Evolutionary conservation across 2,113 vertebrate genomes (phyloP).

Genomic region (Corythaixoides concolor): DNA sequence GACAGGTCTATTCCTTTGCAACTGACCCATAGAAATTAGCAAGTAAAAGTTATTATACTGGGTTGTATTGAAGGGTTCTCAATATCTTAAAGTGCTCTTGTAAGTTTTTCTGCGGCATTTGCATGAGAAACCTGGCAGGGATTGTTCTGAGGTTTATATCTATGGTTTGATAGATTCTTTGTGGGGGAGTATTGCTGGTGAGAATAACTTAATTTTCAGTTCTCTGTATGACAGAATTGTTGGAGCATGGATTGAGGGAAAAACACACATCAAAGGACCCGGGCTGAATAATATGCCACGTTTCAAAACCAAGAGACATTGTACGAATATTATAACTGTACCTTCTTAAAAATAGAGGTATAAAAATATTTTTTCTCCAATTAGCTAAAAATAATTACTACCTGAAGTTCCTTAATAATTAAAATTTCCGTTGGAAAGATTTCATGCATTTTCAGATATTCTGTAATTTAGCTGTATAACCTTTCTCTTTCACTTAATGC

Average conservation of each 20-base stretch:
- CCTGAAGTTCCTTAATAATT: slow-evolving; percentile 26
- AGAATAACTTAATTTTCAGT: slow-evolving; percentile 96
- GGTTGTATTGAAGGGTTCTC: slow-evolving; percentile 89
- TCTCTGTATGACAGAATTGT: slow-evolving; percentile 88
- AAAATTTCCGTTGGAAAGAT: neutral
- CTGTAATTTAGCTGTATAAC: slow-evolving; percentile 9
- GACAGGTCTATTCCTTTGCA: slow-evolving; percentile 94
- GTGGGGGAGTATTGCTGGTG: slow-evolving; percentile 85
- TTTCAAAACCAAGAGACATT: slow-evolving; percentile 69
- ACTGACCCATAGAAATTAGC: slow-evolving; percentile 98
- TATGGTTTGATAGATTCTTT: slow-evolving; percentile 94
- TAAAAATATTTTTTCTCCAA: slow-evolving; percentile 35
- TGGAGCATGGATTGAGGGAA: slow-evolving; percentile 80
- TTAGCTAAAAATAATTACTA: slow-evolving; percentile 47
- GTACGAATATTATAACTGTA: slow-evolving; percentile 64
- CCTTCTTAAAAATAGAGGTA: slow-evolving; percentile 8
- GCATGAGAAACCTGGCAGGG: slow-evolving; percentile 95
- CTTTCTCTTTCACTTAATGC: slow-evolving; percentile 7
- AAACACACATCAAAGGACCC: slow-evolving; percentile 81
- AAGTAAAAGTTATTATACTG: slow-evolving; percentile 94
- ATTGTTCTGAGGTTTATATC: slow-evolving; percentile 92
- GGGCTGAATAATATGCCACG: slow-evolving; percentile 75
- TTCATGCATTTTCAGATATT: neutral
- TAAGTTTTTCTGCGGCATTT: slow-evolving; percentile 93
- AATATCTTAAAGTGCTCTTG: slow-evolving; percentile 95